A percentile compares a stretch with the other conserved stretches of the same genome.
Evolutionary conservation across 2,888 invertebrate species (phyloP).

Genomic region (Nematopogon swammerdamellus): DNA sequence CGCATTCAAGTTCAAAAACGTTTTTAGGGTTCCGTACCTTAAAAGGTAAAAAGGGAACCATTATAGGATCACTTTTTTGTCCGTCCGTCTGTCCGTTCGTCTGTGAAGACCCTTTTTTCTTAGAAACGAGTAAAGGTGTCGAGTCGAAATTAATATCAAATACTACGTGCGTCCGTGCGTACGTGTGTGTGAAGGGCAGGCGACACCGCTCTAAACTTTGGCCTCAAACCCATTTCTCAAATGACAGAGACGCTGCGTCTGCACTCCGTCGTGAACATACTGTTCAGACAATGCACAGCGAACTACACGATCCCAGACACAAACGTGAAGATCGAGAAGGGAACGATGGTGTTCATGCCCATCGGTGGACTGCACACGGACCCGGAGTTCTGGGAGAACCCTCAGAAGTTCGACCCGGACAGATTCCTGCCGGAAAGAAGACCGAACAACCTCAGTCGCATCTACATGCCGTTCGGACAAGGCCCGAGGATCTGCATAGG

Average conservation of each 20-base stretch:
- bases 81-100: too few species aligned
- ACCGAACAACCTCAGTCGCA: slow-evolving; percentile 12
- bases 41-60: too few species aligned
- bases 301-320: slow-evolving; percentile 13
- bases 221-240: too few species aligned
- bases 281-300: slow-evolving; percentile 21
- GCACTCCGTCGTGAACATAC: slow-evolving; percentile 26
- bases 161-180: too few species aligned
- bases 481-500: background rate
- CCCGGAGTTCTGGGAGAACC: slow-evolving; percentile 19
- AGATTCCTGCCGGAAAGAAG: slow-evolving; percentile 15
- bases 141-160: too few species aligned
- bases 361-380: slow-evolving; percentile 20
- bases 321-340: slow-evolving; percentile 14
- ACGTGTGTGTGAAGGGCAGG: too few species aligned
- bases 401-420: slow-evolving; percentile 21
- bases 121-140: too few species aligned
- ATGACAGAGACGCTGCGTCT: slow-evolving; percentile 37
- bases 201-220: too few species aligned
- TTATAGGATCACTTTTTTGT: too few species aligned
- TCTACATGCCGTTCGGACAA: slow-evolving; percentile 2
- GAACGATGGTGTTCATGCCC: slow-evolving; percentile 16
- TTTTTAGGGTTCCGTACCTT: too few species aligned
- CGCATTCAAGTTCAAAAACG: too few species aligned
- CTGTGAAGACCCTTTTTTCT: too few species aligned